Evolutionary conservation across 1,140 invertebrate species (phyloP), one percentile per base, ranked within the genome.

Genomic region (Spodoptera litura): DNA sequence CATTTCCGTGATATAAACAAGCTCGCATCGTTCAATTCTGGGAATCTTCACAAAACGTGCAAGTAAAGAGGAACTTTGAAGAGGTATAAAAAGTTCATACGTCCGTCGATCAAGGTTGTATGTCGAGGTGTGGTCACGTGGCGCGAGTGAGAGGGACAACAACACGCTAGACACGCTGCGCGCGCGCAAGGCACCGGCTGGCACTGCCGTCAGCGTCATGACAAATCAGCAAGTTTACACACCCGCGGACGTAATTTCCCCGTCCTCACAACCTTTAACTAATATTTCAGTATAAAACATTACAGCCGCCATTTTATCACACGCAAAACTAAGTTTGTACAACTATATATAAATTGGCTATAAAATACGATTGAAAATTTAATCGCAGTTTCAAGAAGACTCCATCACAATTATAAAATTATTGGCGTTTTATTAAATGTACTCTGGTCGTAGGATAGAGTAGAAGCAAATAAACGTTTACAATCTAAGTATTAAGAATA

Each of bases 121-220:
- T 20, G 38, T 5, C 20, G 27, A 12, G 35, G 44, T 25, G 8
- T 49, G 27, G 72, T 75, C 72, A 66, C 72, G 79, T 59, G 56
- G 62, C 59, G 20, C 12, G 85, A 79, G 75, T 25, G 82, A 85
- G 62, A 25, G 71, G 71, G 82, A 83, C 49, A 13, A 59, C 12
- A 20, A 68, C 56, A 58, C 25, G 78, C 84, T 27, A 53, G 83
- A 61, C 82, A 83, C 38, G 75, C 44, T 79, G 80, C 78, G 83
- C 79, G 78, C 77, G 83, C 83, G 83, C 83, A 82, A 79, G 83
- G 83, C 75, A 85, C 83, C 6, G 83, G 55, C 81, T 83, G 83
- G 83, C 71, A 85, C 83, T 61, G 78, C 44, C 20, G 35, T 10
- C 55, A 55, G 35, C 56, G n/a, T 62, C 52, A 75, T 62, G 73